phyloP scores from a whole-genome alignment of 1,140 invertebrate genomes.

The Aphidius gifuensis region DNA sequence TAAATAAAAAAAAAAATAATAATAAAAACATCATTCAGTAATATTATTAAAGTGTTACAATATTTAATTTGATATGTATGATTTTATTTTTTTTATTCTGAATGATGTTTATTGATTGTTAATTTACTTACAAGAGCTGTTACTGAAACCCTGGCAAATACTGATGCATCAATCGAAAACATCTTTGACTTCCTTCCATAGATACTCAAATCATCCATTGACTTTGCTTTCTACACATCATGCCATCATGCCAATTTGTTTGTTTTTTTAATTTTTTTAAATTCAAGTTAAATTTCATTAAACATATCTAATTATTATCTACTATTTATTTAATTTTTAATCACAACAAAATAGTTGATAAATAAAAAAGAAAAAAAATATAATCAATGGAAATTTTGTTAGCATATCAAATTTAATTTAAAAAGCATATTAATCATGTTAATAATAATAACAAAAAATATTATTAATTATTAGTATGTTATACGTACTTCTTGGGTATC shows the following conservation, averaged over 20 bases:
- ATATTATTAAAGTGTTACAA: not conserved
- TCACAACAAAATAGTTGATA: not conserved
- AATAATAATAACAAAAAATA: too few species aligned
- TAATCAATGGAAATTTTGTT: not conserved
- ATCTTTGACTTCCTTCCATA: constrained; percentile 45
- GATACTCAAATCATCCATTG: constrained; percentile 50
- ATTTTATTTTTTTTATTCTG: not conserved
- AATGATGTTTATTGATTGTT: constrained; percentile 2
- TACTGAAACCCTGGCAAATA: constrained; percentile 59
- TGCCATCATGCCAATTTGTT: constrained; percentile 2
- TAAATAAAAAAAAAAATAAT: too few species aligned
- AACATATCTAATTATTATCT: too few species aligned
- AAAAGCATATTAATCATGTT: too few species aligned
- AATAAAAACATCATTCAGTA: not conserved
- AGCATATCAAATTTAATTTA: too few species aligned
- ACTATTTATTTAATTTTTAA: constrained; percentile 5
- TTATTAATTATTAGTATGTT: too few species aligned
- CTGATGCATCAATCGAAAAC: constrained; percentile 43
- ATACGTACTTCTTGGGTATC: constrained; percentile 48
- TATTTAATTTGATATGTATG: not conserved
- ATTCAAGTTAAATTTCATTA: too few species aligned
- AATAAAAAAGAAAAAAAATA: constrained; percentile 37
- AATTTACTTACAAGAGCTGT: constrained; percentile 59
- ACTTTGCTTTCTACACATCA: constrained; percentile 49
- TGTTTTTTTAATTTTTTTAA: too few species aligned